Conservation (phyloP, 2,797 vertebrate species). For the Eremophila alpestris region DNA sequence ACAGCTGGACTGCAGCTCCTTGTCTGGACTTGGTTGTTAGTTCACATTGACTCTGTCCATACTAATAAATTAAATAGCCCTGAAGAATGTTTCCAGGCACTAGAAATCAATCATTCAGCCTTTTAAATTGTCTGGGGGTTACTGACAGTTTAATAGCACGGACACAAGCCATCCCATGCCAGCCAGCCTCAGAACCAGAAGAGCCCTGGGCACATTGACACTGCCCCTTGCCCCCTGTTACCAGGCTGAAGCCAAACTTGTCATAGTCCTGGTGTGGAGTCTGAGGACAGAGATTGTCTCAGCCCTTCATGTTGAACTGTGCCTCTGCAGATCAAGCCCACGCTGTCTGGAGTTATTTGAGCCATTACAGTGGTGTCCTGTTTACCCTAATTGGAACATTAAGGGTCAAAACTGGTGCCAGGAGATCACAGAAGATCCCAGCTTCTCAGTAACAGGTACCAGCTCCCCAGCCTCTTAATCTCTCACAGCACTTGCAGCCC, state of each 20-base stretch:
- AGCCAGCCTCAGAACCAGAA: not conserved
- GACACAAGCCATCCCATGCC: not conserved
- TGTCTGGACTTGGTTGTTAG: not conserved
- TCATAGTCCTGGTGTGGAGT: not conserved
- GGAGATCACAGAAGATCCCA: not conserved
- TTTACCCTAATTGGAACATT: not conserved
- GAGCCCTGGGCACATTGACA: not conserved
- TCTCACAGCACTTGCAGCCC: not conserved
- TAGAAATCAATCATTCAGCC: conserved; percentile 40
- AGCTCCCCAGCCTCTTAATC: not conserved
- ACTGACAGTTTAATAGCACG: not conserved
- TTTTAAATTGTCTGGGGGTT: not conserved
- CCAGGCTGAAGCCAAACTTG: not conserved
- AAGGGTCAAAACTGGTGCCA: not conserved
- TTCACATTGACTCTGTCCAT: conserved; percentile 12
- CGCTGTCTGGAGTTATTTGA: not conserved
- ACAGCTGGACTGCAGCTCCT: not conserved
- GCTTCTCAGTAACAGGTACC: not conserved
- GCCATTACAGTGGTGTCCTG: not conserved
- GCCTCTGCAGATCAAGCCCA: not conserved
- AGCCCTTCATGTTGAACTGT: not conserved
- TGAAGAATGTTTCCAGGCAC: conserved; percentile 41
- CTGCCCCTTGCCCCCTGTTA: fast-evolving
- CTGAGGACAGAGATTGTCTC: not conserved
- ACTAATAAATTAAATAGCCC: conserved; percentile 23